These are phyloP conservation scores for Furcula furcula DNA, from an alignment of 2,888 invertebrate genomes.

Conservation along the genomic window DNA sequence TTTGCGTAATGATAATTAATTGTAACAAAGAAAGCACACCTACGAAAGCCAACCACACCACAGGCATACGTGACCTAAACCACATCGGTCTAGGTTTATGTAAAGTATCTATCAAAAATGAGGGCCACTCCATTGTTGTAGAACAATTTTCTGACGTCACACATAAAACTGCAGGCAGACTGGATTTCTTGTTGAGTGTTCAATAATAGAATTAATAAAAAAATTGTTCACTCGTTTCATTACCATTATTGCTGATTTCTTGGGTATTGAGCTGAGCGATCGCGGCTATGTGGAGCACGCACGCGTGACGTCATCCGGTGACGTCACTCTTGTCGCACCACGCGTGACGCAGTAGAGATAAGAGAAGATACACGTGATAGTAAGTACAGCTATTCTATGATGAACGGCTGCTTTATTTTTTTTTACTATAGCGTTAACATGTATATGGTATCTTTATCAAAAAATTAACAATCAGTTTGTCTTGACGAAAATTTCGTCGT, in stretches of 20 bases:
- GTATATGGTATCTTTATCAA: no score
- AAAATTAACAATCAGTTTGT: no score
- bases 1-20: no score
- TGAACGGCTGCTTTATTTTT: not conserved
- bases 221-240: conserved; percentile 20
- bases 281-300: conserved; percentile 34
- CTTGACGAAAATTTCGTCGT: no score
- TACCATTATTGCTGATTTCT: no score
- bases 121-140: no score
- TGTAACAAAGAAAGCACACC: not conserved
- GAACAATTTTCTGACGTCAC: no score
- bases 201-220: no score
- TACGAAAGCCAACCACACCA: conserved; percentile 15
- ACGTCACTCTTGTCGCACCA: conserved; percentile 59
- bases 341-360: conserved; percentile 43
- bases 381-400: not conserved
- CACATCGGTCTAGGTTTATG: conserved; percentile 13
- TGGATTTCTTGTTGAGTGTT: no score
- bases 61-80: conserved; percentile 32
- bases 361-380: conserved; percentile 14
- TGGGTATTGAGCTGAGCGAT: conserved; percentile 27
- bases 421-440: not conserved
- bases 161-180: no score
- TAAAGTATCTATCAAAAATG: no score
- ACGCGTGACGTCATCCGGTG: conserved; percentile 54